Conservation (phyloP, 2,113 vertebrate species). For the Anoura caudifer region DNA sequence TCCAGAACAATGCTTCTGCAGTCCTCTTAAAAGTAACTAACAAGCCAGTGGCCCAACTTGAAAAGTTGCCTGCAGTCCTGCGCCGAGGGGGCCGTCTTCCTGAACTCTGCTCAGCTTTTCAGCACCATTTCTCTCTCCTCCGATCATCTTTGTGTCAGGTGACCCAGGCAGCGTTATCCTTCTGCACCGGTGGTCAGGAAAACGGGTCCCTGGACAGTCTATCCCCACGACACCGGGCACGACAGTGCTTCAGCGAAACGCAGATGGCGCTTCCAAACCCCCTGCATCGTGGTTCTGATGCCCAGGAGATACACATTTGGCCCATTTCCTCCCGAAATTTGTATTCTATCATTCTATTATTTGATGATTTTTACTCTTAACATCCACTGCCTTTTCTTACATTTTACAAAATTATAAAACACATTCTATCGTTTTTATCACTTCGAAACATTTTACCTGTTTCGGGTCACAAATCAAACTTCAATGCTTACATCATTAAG, state of each 20-base stretch:
- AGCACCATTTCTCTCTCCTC: not conserved
- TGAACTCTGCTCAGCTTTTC: not conserved
- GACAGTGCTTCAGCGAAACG: not conserved
- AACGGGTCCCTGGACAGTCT: not conserved
- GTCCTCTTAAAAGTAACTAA: not conserved
- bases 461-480: not conserved
- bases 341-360: not conserved
- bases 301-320: not conserved
- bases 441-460: not conserved
- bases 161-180: not conserved
- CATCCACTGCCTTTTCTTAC: not conserved
- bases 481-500: not conserved
- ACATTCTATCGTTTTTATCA: not conserved
- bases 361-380: not conserved
- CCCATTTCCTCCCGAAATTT: not conserved
- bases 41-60: not conserved
- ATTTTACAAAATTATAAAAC: not conserved
- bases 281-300: not conserved
- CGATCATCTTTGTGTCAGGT: not conserved
- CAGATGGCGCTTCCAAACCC: not conserved
- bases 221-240: accelerated
- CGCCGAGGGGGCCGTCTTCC: not conserved
- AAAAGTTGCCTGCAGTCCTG: not conserved
- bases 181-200: not conserved
- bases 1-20: not conserved